Base-by-base conservation (phyloP, 2,888 invertebrate species). In the Mimumesa dahlbomi region DNA sequence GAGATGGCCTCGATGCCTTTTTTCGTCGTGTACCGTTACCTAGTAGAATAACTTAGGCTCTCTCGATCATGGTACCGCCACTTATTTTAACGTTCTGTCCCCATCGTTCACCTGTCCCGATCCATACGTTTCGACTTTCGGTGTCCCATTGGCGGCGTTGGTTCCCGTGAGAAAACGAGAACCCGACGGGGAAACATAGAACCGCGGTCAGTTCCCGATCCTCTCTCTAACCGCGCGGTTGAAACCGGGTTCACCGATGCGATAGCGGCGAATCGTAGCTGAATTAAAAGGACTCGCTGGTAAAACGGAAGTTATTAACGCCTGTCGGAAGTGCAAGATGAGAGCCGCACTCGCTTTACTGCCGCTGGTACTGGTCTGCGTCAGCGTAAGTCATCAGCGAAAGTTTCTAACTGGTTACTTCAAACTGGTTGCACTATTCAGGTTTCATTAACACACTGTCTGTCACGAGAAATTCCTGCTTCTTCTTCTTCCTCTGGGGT, bases 1-100 rank as follows among this genome's bases (percentile, higher is more conserved):
- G 50, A 61, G 56, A 63, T 82, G 86, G 83, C 86, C 86, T 86
- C 83, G 67, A 84, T 86, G 86, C 81, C 86, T 85, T 86, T 86
- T 86, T 86, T 85, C 81, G 83, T 82, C 48, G 57, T 79, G 73
- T 86, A 82, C 86, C 86, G 86, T 86, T 86, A 86, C 71, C 56
- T n/a, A n/a, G 63, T 79, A 67, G 79, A 79, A 81, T 82, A 84
- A 78, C 79, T 83, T 77, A 65, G 53, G 75, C 70, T 76, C 79
- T 65, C n/a, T 67, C 56, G 66, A 77, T 68, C 72, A 72, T 69
- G 69, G 59, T n/a, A 50, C 67, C 43, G 36, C 54, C 73, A 67
- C 67, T 71, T 63, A 65, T 64, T 72, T 75, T 63, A n/a, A 70
- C 71, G 45, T 52, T n/a, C n/a, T 64, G 64, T 66, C 68, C 43